Percentiles rank a stretch among this genome's conserved stretches.
These are phyloP conservation scores for Thaleichthys pacificus DNA, from an alignment of 2,797 vertebrate species.

Conservation along the genomic window DNA sequence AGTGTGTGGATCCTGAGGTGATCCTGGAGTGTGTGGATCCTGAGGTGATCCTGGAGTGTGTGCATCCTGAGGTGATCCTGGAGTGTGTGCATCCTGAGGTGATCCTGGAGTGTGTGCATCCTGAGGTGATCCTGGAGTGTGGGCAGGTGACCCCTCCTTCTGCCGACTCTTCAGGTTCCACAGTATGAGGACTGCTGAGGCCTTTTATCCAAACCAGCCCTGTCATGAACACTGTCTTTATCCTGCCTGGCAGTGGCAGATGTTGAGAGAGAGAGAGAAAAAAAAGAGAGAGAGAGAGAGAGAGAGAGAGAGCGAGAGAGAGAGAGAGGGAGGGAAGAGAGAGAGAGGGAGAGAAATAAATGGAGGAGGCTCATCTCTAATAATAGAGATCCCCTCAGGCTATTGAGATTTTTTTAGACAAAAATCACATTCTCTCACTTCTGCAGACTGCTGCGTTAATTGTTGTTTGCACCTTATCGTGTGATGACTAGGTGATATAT, in stretches of 20 bases:
- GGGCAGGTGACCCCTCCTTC: constrained; percentile 6
- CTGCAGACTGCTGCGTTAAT: constrained; percentile 47
- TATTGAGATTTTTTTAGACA: constrained; percentile 8
- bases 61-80: no score
- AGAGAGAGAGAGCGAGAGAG: not conserved
- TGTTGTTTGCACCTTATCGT: constrained; percentile 41
- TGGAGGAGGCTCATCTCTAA: constrained; percentile 43
- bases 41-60: no score
- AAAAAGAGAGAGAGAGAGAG: not conserved
- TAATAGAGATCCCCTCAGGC: constrained; percentile 37
- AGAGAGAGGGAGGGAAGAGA: not conserved
- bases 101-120: no score
- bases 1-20: no score
- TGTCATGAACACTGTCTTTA: no score
- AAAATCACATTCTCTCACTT: constrained; percentile 43
- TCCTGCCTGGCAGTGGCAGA: constrained; percentile 23
- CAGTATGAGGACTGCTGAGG: no score
- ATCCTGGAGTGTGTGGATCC: no score
- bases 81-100: no score
- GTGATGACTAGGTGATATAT: constrained; percentile 8
- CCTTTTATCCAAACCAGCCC: not conserved
- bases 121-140: no score
- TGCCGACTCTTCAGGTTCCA: constrained; percentile 6
- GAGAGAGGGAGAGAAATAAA: constrained; percentile 6
- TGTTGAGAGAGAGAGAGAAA: constrained; percentile 28